A percentile compares a stretch with the other conserved stretches of the same genome.
Conservation (phyloP, 2,888 invertebrate species). For the Lordiphosa andalusiaca region DNA sequence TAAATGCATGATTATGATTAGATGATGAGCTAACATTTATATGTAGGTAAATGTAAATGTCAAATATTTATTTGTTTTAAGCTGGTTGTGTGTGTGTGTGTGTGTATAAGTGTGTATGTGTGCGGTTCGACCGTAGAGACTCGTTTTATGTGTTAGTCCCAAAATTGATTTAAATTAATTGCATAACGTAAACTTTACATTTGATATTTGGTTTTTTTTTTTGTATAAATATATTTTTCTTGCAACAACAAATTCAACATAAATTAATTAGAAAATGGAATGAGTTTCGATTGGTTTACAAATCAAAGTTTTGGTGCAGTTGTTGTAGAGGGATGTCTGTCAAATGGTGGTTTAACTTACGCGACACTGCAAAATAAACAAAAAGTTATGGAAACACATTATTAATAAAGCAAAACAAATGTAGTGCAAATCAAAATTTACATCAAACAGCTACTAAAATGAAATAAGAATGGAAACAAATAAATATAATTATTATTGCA, state of each 20-base stretch:
- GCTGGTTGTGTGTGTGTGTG: slow-evolving; percentile 46
- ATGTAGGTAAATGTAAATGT: slow-evolving; percentile 36
- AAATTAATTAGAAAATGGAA: slow-evolving; percentile 31
- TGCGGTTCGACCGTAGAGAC: slow-evolving; percentile 73
- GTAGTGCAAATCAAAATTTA: slow-evolving; percentile 26
- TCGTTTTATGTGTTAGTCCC: slow-evolving; percentile 58
- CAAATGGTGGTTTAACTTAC: slow-evolving; percentile 45
- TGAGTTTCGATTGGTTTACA: slow-evolving; percentile 10
- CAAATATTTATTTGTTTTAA: slow-evolving; percentile 8
- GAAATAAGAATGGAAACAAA: not conserved
- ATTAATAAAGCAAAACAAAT: slow-evolving; percentile 25
- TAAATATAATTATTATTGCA: slow-evolving; percentile 27
- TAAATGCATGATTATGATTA: slow-evolving; percentile 59
- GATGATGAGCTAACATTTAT: slow-evolving; percentile 65
- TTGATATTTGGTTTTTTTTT: slow-evolving; percentile 12
- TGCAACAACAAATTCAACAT: slow-evolving; percentile 36
- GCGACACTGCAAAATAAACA: slow-evolving; percentile 52
- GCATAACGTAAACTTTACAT: slow-evolving; percentile 48
- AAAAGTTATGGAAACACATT: slow-evolving; percentile 28
- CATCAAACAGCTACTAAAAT: slow-evolving; percentile 11
- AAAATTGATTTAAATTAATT: slow-evolving; percentile 66
- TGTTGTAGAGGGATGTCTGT: slow-evolving; percentile 51
- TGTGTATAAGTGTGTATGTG: slow-evolving; percentile 59
- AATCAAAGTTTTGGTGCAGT: slow-evolving; percentile 12
- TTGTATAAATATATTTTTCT: slow-evolving; percentile 2